Conservation (phyloP, 2,113 vertebrate species). For the Leptobrachium leishanense region DNA sequence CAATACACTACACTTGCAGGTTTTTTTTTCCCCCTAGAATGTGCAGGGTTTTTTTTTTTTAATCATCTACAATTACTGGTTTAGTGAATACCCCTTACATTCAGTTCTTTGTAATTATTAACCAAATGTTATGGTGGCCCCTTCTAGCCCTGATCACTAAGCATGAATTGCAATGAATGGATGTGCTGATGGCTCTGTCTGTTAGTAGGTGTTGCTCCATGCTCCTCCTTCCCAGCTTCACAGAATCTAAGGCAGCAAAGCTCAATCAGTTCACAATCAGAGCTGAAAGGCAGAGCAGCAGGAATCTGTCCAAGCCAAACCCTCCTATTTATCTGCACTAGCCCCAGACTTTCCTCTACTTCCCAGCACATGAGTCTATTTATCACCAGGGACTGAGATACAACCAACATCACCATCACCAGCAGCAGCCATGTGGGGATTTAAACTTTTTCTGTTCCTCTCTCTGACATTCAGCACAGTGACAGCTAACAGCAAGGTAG, state of each 20-base stretch:
- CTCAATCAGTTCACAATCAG: conserved; percentile 26
- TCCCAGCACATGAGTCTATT: conserved; percentile 15
- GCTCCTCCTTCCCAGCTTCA: conserved; percentile 38
- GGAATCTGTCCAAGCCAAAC: conserved; percentile 12
- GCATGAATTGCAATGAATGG: no score
- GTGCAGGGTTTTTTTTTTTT: no score
- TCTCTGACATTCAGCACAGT: conserved; percentile 1
- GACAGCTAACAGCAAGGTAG: conserved; percentile 40
- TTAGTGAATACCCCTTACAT: no score
- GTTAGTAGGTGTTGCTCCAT: conserved; percentile 25
- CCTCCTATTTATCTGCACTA: conserved; percentile 7
- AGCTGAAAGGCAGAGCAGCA: conserved; percentile 27
- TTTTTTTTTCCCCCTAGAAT: no score
- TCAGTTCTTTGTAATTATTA: no score
- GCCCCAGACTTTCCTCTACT: neutral
- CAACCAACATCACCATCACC: neutral
- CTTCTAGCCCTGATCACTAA: no score
- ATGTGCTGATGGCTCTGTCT: neutral
- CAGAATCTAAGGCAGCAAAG: conserved; percentile 15
- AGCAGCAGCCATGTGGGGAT: conserved; percentile 23
- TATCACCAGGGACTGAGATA: conserved; percentile 9
- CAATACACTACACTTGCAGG: no score
- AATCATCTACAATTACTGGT: no score
- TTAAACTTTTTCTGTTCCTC: conserved; percentile 6
- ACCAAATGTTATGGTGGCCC: no score